Conservation (phyloP, 2,113 vertebrate genomes). For the Zosterops pallidus region DNA sequence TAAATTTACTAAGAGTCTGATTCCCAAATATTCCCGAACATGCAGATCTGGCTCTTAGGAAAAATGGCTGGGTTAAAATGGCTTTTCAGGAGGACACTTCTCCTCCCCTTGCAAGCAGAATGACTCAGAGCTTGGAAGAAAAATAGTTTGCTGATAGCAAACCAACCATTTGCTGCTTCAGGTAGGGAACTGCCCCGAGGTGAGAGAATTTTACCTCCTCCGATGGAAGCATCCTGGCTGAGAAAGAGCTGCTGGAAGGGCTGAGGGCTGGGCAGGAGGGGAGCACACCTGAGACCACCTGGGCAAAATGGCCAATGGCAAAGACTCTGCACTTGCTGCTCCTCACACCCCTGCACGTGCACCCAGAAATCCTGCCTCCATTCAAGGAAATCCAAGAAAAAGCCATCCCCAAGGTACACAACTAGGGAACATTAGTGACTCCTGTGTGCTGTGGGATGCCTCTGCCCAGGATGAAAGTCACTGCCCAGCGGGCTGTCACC, state of each 20-base stretch:
- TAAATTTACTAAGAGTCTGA: neutral
- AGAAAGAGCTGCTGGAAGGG: neutral
- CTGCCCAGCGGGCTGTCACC: neutral
- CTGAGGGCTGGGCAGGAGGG: neutral
- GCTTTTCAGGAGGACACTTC: neutral
- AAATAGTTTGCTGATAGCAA: neutral
- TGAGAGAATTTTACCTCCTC: neutral
- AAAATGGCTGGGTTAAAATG: neutral
- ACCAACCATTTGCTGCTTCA: neutral
- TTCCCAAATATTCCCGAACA: neutral
- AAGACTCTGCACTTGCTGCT: neutral
- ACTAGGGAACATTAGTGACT: neutral
- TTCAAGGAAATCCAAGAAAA: constrained; percentile 30
- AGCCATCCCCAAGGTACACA: neutral
- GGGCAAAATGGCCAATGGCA: neutral
- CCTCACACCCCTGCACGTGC: fast-evolving
- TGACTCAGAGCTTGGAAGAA: neutral
- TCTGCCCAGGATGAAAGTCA: no score
- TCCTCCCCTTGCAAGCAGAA: neutral
- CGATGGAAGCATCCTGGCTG: neutral
- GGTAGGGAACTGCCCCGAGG: neutral
- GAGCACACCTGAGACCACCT: neutral
- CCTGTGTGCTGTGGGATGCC: fast-evolving
- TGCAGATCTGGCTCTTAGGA: neutral
- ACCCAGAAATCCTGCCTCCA: neutral